Evolutionary conservation across 2,888 invertebrate genomes (phyloP).

Genomic region (Drosophila lutescens): DNA sequence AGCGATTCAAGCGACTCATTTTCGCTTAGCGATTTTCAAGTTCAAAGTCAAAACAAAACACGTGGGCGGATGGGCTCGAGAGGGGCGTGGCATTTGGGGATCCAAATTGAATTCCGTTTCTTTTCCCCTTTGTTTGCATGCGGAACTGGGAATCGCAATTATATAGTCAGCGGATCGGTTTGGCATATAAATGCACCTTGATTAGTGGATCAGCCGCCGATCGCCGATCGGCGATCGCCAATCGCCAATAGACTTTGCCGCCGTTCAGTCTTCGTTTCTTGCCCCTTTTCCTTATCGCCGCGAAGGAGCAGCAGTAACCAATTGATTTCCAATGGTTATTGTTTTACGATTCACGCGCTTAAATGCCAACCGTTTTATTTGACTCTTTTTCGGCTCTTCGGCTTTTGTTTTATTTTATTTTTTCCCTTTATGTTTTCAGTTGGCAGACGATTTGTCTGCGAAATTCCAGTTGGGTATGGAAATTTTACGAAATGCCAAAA

Average conservation of each 20-base stretch:
- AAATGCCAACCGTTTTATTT: slow-evolving; percentile 29
- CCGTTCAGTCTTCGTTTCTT: slow-evolving; percentile 6
- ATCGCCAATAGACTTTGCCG: slow-evolving; percentile 9
- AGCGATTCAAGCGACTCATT: background rate
- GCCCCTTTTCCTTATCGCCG: slow-evolving; percentile 12
- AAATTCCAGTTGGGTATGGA: slow-evolving; percentile 42
- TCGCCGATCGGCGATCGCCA: background rate
- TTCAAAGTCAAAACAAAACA: slow-evolving; percentile 56
- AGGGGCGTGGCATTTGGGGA: slow-evolving; percentile 1
- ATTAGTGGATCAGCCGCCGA: slow-evolving; percentile 31
- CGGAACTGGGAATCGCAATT: slow-evolving; percentile 34
- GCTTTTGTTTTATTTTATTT: background rate
- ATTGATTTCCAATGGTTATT: slow-evolving; percentile 28
- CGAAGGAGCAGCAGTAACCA: slow-evolving; percentile 8
- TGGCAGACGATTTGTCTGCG: slow-evolving; percentile 43
- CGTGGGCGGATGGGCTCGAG: background rate
- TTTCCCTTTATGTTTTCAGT: background rate
- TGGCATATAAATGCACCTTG: slow-evolving; percentile 43
- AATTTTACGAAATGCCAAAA: slow-evolving; percentile 34
- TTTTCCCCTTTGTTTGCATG: slow-evolving; percentile 7
- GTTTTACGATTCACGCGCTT: slow-evolving; percentile 11
- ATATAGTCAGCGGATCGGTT: slow-evolving; percentile 22
- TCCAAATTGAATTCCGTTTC: slow-evolving; percentile 18
- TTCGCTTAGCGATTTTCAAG: slow-evolving; percentile 38
- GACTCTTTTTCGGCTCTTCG: background rate